Conservation (phyloP, 2,888 invertebrate species). For the Agrilus cyanescens region DNA sequence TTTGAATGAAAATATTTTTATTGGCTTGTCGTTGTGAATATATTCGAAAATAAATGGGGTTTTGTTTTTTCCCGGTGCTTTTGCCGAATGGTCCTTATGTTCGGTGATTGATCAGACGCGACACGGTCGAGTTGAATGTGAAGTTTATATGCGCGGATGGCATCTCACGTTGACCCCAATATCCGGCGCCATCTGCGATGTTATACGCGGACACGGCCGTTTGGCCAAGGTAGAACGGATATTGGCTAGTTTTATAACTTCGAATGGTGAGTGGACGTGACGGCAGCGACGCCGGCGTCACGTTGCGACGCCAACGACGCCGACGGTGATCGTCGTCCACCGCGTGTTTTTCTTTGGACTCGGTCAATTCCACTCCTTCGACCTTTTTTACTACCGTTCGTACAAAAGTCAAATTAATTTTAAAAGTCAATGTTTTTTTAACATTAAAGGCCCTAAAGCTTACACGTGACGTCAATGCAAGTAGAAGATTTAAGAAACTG, state of each 20-base stretch:
- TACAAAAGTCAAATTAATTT: too few species aligned
- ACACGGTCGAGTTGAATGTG: constrained; percentile 15
- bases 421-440: too few species aligned
- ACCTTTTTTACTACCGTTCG: too few species aligned
- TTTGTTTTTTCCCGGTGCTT: too few species aligned
- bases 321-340: constrained; percentile 12
- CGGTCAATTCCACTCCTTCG: constrained; percentile 16
- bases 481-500: too few species aligned
- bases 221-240: constrained; percentile 31
- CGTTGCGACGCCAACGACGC: too few species aligned
- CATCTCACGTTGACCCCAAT: constrained; percentile 11
- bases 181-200: constrained; percentile 28
- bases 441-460: too few species aligned
- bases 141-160: constrained; percentile 23
- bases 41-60: too few species aligned
- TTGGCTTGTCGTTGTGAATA: too few species aligned
- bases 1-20: too few species aligned
- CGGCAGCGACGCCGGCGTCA: too few species aligned
- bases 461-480: too few species aligned
- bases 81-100: constrained; percentile 1
- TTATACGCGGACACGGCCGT: constrained; percentile 20
- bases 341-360: constrained; percentile 24
- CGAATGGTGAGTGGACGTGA: constrained; percentile 33
- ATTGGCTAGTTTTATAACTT: constrained; percentile 39
- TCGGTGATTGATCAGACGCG: constrained; percentile 20